Evolutionary conservation across 2,797 vertebrate genomes (phyloP).

Genomic region (Lerista edwardsae): DNA sequence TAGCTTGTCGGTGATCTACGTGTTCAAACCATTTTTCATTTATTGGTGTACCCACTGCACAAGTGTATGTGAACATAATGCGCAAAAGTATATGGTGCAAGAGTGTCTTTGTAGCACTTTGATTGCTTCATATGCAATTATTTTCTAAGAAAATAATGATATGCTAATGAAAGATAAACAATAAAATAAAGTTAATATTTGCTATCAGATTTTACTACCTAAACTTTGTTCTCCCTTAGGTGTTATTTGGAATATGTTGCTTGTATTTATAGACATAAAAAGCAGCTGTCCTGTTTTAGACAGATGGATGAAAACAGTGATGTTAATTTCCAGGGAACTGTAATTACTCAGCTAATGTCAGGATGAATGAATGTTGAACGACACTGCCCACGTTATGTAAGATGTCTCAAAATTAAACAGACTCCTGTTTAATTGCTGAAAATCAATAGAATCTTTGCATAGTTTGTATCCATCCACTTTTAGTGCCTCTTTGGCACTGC

Average conservation of each 20-base stretch:
- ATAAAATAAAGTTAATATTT: background rate
- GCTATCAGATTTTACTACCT: background rate
- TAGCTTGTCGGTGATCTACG: constrained; percentile 14
- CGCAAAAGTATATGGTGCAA: background rate
- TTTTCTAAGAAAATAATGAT: constrained; percentile 34
- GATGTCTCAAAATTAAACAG: constrained; percentile 37
- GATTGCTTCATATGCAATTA: background rate
- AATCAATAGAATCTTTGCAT: constrained; percentile 32
- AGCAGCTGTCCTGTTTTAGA: constrained; percentile 27
- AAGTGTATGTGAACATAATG: constrained; percentile 14
- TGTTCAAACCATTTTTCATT: constrained; percentile 34
- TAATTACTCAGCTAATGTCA: constrained; percentile 36
- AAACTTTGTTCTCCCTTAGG: background rate
- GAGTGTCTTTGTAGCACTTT: background rate
- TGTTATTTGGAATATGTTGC: background rate
- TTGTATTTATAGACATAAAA: background rate
- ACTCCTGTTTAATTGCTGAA: constrained; percentile 30
- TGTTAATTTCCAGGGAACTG: constrained; percentile 1
- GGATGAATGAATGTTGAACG: constrained; percentile 45
- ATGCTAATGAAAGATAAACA: constrained; percentile 16
- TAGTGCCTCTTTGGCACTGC: background rate
- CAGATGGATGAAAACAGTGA: constrained; percentile 8
- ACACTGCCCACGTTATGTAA: constrained; percentile 3
- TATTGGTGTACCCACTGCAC: background rate
- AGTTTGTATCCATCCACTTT: constrained; percentile 26